Evolutionary conservation across 1,140 invertebrate genomes (phyloP).

Genomic region (Leptinotarsa undecemlineata): DNA sequence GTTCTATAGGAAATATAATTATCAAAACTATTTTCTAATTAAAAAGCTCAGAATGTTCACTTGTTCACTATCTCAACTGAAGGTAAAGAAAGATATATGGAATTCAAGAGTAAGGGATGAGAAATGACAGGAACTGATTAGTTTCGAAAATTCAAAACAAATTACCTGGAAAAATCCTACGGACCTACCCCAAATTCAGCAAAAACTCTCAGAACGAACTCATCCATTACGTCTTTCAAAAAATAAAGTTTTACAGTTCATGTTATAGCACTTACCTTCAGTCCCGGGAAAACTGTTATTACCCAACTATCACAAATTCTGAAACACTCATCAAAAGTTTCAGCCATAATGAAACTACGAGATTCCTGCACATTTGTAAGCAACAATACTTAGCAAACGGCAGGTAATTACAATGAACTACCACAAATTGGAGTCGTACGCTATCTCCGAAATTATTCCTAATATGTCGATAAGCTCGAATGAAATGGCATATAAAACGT

Average conservation of each 20-base stretch:
- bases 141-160: not conserved
- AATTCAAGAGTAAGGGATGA: no score
- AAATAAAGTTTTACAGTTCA: not conserved
- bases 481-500: not conserved
- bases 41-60: no score
- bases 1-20: no score
- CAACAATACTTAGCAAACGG: not conserved
- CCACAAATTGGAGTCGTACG: not conserved
- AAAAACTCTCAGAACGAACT: not conserved
- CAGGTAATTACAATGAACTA: not conserved
- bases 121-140: not conserved
- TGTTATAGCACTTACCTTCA: not conserved
- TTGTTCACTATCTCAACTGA: no score
- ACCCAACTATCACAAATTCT: not conserved
- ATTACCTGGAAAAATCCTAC: not conserved
- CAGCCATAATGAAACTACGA: not conserved
- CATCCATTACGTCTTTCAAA: not conserved
- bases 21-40: no score
- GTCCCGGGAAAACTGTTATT: not conserved
- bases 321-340: not conserved
- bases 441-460: not conserved
- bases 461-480: not conserved
- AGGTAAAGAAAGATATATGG: no score
- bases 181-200: not conserved
- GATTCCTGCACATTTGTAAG: not conserved